Evolutionary conservation across 2,888 invertebrate genomes (phyloP).

Genomic region (Perizoma flavofasciatum): DNA sequence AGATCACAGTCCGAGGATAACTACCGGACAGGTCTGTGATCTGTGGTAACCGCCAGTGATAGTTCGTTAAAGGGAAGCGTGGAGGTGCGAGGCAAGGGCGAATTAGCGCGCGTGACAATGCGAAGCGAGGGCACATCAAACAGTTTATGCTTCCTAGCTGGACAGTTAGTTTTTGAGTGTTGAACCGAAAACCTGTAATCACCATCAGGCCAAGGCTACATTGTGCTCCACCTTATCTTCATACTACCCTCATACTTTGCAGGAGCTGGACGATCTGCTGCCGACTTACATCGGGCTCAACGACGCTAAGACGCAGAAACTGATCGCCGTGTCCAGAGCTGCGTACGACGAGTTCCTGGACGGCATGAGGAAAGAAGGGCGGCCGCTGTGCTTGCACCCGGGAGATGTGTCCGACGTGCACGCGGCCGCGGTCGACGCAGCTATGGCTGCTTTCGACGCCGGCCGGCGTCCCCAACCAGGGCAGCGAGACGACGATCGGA

Average conservation of each 20-base stretch:
- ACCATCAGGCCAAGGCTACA: too few species aligned
- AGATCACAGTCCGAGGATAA: too few species aligned
- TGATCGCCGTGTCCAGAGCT: constrained; percentile 30
- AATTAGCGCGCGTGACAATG: too few species aligned
- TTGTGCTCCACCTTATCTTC: neutral
- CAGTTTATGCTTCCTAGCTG: too few species aligned
- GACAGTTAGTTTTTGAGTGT: too few species aligned
- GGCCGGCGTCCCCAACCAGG: constrained; percentile 25
- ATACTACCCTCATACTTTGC: neutral
- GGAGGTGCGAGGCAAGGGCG: too few species aligned
- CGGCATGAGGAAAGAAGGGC: constrained; percentile 9
- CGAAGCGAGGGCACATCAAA: too few species aligned
- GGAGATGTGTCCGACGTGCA: constrained; percentile 33
- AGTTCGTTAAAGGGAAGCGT: too few species aligned
- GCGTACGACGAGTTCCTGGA: constrained; percentile 38
- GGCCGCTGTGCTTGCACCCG: constrained; percentile 38
- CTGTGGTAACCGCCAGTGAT: too few species aligned
- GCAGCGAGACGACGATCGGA: constrained; percentile 27
- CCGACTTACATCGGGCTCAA: constrained; percentile 41
- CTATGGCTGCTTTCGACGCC: constrained; percentile 25
- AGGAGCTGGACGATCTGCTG: constrained; percentile 46
- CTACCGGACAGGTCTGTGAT: too few species aligned
- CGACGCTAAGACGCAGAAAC: constrained; percentile 42
- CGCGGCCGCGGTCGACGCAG: constrained; percentile 22
- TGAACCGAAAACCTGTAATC: too few species aligned